Conservation (phyloP, 2,113 vertebrate species). For the Felis chaus region DNA sequence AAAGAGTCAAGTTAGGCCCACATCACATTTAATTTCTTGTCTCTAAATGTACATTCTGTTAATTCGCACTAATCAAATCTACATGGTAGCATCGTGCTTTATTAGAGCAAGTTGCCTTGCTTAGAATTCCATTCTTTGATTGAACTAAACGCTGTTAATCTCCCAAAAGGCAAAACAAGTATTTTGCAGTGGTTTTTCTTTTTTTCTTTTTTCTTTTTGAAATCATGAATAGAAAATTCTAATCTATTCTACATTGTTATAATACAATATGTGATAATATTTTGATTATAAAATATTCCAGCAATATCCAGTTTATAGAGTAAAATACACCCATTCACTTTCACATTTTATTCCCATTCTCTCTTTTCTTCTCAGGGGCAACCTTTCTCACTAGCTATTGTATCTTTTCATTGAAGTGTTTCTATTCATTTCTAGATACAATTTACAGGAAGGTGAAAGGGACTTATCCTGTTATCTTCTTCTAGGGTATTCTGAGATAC, state of each 20-base stretch:
- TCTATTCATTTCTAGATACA: background rate
- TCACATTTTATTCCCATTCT: background rate
- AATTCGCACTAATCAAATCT: conserved; percentile 19
- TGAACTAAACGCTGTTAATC: background rate
- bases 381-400: background rate
- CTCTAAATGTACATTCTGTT: background rate
- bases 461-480: background rate
- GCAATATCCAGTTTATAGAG: background rate
- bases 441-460: background rate
- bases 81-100: background rate
- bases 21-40: background rate
- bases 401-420: background rate
- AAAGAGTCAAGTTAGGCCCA: background rate
- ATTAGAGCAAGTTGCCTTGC: background rate
- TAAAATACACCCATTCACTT: background rate
- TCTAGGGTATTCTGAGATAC: background rate
- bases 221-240: background rate
- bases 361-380: background rate
- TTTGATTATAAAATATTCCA: background rate
- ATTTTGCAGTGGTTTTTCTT: background rate
- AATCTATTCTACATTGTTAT: background rate
- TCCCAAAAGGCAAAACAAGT: background rate
- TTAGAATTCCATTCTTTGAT: conserved; percentile 14
- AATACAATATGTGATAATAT: background rate
- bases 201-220: background rate